These are phyloP conservation scores for Pantherophis alleghaniensis DNA, from an alignment of 2,797 vertebrate species.

Conservation along the genomic window DNA sequence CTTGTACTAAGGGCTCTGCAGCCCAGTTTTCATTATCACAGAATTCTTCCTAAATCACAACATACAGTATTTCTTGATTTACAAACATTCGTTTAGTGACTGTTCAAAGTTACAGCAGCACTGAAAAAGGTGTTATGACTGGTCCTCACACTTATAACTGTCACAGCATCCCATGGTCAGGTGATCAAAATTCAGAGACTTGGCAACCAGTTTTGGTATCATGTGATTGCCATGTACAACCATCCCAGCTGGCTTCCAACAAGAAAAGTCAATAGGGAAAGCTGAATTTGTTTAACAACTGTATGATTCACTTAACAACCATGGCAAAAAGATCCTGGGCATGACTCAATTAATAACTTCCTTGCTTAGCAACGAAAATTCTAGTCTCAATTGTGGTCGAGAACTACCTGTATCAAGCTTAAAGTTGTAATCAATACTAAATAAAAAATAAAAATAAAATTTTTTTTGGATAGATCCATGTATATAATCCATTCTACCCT, in stretches of 20 bases:
- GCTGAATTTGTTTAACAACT: not conserved
- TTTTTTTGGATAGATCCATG: not conserved
- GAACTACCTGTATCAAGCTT: not conserved
- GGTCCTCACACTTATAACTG: not conserved
- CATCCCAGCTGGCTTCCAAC: not conserved
- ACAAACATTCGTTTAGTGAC: not conserved
- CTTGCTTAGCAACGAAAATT: not conserved
- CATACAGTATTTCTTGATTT: not conserved
- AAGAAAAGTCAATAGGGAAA: not conserved
- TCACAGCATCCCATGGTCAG: not conserved
- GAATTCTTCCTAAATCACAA: not conserved
- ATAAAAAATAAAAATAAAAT: accelerated
- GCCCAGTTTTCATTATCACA: not conserved
- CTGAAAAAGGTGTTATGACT: not conserved
- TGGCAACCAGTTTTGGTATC: not conserved
- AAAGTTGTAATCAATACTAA: not conserved
- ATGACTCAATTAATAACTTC: not conserved
- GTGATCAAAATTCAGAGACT: not conserved
- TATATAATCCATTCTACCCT: not conserved
- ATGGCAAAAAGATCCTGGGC: not conserved
- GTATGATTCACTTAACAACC: not conserved
- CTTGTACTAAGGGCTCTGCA: not conserved
- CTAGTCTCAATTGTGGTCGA: not conserved
- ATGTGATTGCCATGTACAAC: not conserved
- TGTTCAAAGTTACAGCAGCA: not conserved